phyloP scores from a whole-genome alignment of 2,888 invertebrate genomes.

The Eupithecia insigniata region DNA sequence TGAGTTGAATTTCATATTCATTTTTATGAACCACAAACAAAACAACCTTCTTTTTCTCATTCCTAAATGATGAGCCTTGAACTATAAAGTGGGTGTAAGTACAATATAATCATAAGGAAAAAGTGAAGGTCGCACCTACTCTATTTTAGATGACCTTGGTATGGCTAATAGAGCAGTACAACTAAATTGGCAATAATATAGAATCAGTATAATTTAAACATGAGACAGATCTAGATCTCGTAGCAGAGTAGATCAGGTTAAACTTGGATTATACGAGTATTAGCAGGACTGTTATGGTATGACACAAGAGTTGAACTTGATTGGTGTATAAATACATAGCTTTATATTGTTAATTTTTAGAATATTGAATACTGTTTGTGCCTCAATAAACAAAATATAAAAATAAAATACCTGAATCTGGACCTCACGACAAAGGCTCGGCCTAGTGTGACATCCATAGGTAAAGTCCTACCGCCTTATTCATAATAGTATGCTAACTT shows the following conservation, averaged over 20 bases:
- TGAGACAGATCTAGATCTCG: not conserved
- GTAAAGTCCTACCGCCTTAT: too few species aligned
- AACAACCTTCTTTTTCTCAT: not conserved
- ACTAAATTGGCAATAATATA: not conserved
- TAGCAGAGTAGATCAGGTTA: not conserved
- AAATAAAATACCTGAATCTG: too few species aligned
- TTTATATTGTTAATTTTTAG: too few species aligned
- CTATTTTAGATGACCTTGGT: not conserved
- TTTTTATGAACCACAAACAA: not conserved
- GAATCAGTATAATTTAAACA: not conserved
- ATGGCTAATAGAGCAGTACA: not conserved
- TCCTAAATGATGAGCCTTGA: slow-evolving; percentile 21
- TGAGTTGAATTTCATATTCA: not conserved
- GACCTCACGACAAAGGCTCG: too few species aligned
- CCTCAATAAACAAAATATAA: too few species aligned
- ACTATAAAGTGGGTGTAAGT: slow-evolving; percentile 24
- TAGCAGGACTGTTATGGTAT: too few species aligned
- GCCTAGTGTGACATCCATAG: too few species aligned
- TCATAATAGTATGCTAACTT: too few species aligned
- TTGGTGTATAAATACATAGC: too few species aligned
- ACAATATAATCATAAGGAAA: not conserved
- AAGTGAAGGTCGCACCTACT: slow-evolving; percentile 18
- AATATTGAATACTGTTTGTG: too few species aligned
- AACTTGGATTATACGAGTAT: too few species aligned
- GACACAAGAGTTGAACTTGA: too few species aligned